Evolutionary conservation across 1,140 invertebrate species (phyloP).

Genomic region (Drosophila nasuta): DNA sequence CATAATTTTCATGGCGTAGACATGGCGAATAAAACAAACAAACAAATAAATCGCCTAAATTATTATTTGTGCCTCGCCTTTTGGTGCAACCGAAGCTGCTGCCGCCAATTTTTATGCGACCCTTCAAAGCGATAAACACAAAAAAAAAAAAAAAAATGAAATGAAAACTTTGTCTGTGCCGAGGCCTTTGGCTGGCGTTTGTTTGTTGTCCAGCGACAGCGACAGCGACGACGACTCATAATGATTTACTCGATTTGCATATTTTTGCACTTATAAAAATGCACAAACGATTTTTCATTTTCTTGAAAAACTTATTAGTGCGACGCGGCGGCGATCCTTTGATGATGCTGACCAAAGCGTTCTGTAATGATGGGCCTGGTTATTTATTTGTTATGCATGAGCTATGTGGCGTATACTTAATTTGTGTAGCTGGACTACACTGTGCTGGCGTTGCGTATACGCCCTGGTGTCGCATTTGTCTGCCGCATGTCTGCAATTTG

Average conservation of each 20-base stretch:
- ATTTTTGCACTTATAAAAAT: slow-evolving; percentile 84
- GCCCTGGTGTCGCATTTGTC: slow-evolving; percentile 66
- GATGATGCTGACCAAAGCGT: slow-evolving; percentile 28
- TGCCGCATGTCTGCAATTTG: slow-evolving; percentile 62
- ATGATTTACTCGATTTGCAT: slow-evolving; percentile 83
- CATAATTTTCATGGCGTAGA: slow-evolving; percentile 77
- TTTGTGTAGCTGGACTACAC: slow-evolving; percentile 19
- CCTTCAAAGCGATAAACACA: slow-evolving; percentile 5
- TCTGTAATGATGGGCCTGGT: slow-evolving; percentile 61
- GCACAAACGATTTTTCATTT: slow-evolving; percentile 84
- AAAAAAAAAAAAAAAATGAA: slow-evolving; percentile 1
- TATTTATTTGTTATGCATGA: slow-evolving; percentile 80
- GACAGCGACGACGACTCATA: slow-evolving; percentile 40
- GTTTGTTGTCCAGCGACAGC: slow-evolving; percentile 48
- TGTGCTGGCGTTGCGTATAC: slow-evolving; percentile 55
- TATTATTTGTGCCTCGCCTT: slow-evolving; percentile 60
- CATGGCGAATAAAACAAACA: slow-evolving; percentile 75
- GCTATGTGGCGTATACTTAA: slow-evolving; percentile 64
- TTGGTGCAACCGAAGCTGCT: slow-evolving; percentile 39
- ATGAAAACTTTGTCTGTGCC: slow-evolving; percentile 72
- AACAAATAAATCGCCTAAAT: slow-evolving; percentile 81
- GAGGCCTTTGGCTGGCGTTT: slow-evolving; percentile 5
- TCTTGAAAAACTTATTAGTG: slow-evolving; percentile 82
- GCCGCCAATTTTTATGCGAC: slow-evolving; percentile 46
- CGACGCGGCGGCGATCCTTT: slow-evolving; percentile 60